Evolutionary conservation across 2,113 vertebrate genomes (phyloP), one percentile per base, ranked within the genome.

Genomic region (Chloropsis hardwickii): DNA sequence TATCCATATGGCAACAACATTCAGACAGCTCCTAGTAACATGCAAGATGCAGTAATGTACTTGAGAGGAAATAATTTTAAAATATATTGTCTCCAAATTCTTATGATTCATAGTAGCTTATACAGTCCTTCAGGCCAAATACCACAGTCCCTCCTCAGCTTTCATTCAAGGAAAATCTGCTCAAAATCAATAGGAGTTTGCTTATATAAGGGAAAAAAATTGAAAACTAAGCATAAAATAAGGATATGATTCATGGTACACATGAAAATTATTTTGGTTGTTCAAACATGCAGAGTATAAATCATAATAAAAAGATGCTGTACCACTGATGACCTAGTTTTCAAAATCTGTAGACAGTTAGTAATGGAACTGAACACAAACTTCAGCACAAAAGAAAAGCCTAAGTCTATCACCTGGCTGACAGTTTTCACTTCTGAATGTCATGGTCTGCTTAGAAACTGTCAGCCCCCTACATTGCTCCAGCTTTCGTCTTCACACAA

Each of bases 61-160:
- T 91, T 87, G 77, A 96, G 83, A 94, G 74, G 72, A 96, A 94
- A 94, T 91, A 1, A 88, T 97, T 92, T 92, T 76, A 76, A 95
- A 95, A 92, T 79, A 89, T 61, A 92, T 74, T 87, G 73, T 88
- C 67, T 88, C 65, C 66, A 86, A 92, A 89, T 84, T 81, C 85
- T 86, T 85, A 60, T 81, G 86, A 94, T 91, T 95, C 84, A 95
- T 65, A 53, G 19, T 37, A 87, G 86, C 66, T 86, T 85, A 74
- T 33, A 60, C 81, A 94, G 50, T 81, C 96, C 92, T 92, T 70
- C 12, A n/a, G 79, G 91, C 74, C 92, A 95, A 84, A 93, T 71
- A 93, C 62, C 11, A 1, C 57, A 86, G 86, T 93, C 92, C 80
- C 90, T 88, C 53, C 92, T 86, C 82, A 93, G 88, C 71, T 69